These are phyloP conservation scores for Podocnemis expansa DNA, from an alignment of 2,113 vertebrate species.

Conservation along the genomic window DNA sequence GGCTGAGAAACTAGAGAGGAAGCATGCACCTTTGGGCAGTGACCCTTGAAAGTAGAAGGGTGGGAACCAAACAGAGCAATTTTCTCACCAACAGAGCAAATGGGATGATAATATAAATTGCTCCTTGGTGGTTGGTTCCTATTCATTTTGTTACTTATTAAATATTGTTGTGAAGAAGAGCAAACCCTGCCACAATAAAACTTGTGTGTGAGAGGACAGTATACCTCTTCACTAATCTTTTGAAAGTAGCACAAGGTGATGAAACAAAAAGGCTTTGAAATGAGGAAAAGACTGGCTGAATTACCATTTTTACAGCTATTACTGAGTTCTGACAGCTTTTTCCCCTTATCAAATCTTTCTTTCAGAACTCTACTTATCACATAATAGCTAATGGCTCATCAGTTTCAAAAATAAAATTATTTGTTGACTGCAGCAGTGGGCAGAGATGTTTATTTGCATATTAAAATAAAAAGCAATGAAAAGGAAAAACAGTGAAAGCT, in stretches of 20 bases:
- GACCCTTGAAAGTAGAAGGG: neutral
- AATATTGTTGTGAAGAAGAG: neutral
- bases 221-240: neutral
- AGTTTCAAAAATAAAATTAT: neutral
- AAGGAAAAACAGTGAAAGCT: neutral
- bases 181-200: neutral
- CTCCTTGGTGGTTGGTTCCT: neutral
- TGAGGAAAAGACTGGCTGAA: neutral
- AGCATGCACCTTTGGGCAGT: too few relatives aligned
- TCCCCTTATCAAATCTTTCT: neutral
- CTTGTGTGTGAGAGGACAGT: neutral
- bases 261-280: neutral
- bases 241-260: neutral
- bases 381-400: neutral
- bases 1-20: too few relatives aligned
- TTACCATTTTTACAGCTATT: neutral
- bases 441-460: constrained; percentile 5
- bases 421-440: neutral
- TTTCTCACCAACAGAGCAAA: neutral
- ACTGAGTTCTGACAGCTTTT: neutral
- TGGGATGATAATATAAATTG: neutral
- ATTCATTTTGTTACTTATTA: neutral
- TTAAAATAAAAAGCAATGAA: neutral
- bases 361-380: neutral
- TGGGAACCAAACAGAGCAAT: neutral